Base-by-base conservation (phyloP, 2,113 vertebrate species). In the Psammodynastes pulverulentus region DNA sequence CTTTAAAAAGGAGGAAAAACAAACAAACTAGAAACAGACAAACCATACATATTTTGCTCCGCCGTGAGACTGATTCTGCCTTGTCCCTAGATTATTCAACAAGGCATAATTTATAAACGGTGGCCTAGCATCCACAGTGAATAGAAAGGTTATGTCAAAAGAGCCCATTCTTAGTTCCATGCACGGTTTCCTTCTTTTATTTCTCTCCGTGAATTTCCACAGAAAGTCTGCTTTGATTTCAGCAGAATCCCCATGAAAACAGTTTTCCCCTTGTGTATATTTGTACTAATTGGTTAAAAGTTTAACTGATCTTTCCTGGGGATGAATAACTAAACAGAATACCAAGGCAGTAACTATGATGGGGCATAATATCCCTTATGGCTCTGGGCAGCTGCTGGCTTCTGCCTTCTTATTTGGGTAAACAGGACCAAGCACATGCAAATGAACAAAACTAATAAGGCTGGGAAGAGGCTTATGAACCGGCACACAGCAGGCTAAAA, bases 311-410 rank as follows among this genome's bases (percentile, higher is more conserved):
- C 39, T n/a, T 91, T 84, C 45, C 62, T 12, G 86, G 56, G 94
- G 94, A 90, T 94, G 67, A 95, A 96, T 90, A 92, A 86, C 53
- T 58, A 46, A 91, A 92, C 94, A 92, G 93, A 87, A 88, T 46
- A 34, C 89, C 91, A 94, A 58, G 53, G 34, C 84, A 89, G 56
- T n/a, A 86, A 48, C 12, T 5, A 13, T 85, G 95, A 86, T 87
- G 90, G n/a, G 88, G 45, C 86, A 89, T 79, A 95, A 95, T 54
- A 84, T 91, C 43, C 92, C 49, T 62, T 91, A 89, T 54, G 92
- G 86, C 86, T 84, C 3, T 67, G 84, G 91, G 84, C 84, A 90
- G 94, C 94, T 86, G 88, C 15, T 29, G 87, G 87, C 0, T 92
- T 95, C 53, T 92, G 49, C 67, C 67, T 39, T 92, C 93, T 95